phyloP scores from a whole-genome alignment of 2,888 invertebrate genomes.

The Acutogordius australiensis region DNA sequence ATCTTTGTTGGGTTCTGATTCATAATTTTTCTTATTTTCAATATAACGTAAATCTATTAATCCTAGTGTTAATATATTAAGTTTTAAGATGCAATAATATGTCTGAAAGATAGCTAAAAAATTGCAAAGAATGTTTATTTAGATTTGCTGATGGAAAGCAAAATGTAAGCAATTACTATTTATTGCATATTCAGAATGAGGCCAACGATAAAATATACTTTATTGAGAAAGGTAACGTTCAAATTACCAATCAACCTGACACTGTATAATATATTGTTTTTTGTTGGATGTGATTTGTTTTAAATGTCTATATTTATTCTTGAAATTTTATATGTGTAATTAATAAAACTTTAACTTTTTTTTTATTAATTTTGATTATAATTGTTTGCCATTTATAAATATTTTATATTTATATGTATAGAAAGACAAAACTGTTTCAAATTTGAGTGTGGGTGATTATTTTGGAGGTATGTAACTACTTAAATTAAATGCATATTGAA shows the following conservation, averaged over 20 bases:
- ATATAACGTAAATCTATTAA: no score
- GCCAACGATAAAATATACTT: constrained; percentile 2
- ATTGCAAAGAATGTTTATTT: no score
- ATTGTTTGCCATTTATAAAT: no score
- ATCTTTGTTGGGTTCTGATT: no score
- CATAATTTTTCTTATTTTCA: no score
- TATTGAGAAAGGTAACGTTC: not conserved
- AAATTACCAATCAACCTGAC: not conserved
- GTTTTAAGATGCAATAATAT: not conserved
- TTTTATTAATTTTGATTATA: not conserved
- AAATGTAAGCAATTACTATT: not conserved
- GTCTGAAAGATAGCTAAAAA: no score
- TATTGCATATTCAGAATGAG: not conserved
- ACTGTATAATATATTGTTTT: not conserved
- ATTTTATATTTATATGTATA: no score
- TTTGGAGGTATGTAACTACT: not conserved
- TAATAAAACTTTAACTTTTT: not conserved
- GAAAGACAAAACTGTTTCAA: not conserved
- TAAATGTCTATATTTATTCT: not conserved
- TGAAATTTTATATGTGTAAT: not conserved
- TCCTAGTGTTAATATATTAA: constrained; percentile 8
- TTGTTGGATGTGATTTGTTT: not conserved
- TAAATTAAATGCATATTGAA: no score
- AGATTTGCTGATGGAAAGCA: no score
- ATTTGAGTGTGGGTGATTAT: not conserved